Evolutionary conservation across 2,113 vertebrate genomes (phyloP), one percentile per base, ranked within the genome.

Genomic region (Phalacrocorax aristotelis): DNA sequence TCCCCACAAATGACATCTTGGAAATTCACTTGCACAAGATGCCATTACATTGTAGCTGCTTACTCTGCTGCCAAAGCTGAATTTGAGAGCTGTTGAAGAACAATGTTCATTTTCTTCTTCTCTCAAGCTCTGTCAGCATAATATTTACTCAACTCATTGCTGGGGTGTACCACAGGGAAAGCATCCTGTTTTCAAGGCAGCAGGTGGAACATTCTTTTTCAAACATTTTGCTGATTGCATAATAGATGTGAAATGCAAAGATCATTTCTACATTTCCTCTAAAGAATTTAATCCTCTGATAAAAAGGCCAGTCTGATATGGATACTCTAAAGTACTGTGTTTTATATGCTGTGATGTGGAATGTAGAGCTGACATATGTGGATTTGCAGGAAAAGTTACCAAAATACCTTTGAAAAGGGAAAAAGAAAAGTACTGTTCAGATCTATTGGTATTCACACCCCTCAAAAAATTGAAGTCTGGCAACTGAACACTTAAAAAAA

Each of bases 91-190:
- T 68, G 26, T 20, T 93, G 85, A 91, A 89, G 68, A 89, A 58
- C 26, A 57, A 54, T 79, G 36, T 9, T 95, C 40, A 77, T 92
- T 96, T 93, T 72, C 58, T 96, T 88, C 48, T 82, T 81, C 90
- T 72, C 44, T 85, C 89, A 54, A 91, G 44, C 32, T 94, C 72
- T 93, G 70, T 65, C 74, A 87, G 34, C 25, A 20, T 68, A 66
- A 25, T 76, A 57, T 87, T 91, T 90, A 36, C 49, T 89, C 74
- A 69, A 22, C 21, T 85, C 52, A 12, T 40, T 91, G 6, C 48
- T 61, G 58, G 27, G 19, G 9, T 77, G 14, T 62, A 80, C 54
- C 30, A 85, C 52, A 85, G 62, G 22, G 66, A 95, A 91, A 87
- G 42, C 34, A 85, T 36, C 8, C 34, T 91, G 5, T 40, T 94